phyloP scores from a whole-genome alignment of 2,113 vertebrate species.

The Onychorhynchus coronatus region DNA sequence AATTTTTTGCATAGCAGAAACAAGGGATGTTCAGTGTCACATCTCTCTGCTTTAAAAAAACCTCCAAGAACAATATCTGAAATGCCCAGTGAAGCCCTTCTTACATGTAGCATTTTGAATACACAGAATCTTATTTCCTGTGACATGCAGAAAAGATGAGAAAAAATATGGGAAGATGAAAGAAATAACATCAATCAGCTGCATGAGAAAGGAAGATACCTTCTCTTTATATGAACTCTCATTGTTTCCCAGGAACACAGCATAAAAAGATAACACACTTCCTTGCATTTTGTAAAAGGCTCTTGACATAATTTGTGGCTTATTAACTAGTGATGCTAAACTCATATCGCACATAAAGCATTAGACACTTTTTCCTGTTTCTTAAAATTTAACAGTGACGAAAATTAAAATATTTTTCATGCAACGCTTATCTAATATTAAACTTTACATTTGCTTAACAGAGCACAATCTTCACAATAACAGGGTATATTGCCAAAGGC shows the following conservation, averaged over 20 bases:
- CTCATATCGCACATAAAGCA: constrained; percentile 37
- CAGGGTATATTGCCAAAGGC: constrained; percentile 83
- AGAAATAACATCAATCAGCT: constrained; percentile 63
- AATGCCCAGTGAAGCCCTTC: constrained; percentile 61
- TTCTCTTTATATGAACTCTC: constrained; percentile 68
- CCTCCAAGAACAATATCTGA: constrained; percentile 48
- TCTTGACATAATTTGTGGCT: constrained; percentile 71
- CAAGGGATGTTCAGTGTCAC: constrained; percentile 8
- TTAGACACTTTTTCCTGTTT: constrained; percentile 52
- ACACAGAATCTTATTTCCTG: constrained; percentile 54
- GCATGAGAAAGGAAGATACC: constrained; percentile 65
- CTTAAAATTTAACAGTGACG: constrained; percentile 66
- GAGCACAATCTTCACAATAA: constrained; percentile 84
- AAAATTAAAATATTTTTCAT: constrained; percentile 74
- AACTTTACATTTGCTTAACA: constrained; percentile 82
- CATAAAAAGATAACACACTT: constrained; percentile 71
- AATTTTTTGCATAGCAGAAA: constrained; percentile 26
- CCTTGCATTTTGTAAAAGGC: constrained; percentile 70
- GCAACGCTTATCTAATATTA: constrained; percentile 76
- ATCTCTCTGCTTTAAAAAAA: constrained; percentile 48
- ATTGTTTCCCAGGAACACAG: constrained; percentile 72
- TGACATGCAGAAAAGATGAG: constrained; percentile 52
- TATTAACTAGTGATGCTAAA: constrained; percentile 68
- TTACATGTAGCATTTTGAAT: constrained; percentile 38
- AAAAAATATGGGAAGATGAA: constrained; percentile 61